phyloP scores from a whole-genome alignment of 2,888 invertebrate genomes.

The Drosophila mimica region DNA sequence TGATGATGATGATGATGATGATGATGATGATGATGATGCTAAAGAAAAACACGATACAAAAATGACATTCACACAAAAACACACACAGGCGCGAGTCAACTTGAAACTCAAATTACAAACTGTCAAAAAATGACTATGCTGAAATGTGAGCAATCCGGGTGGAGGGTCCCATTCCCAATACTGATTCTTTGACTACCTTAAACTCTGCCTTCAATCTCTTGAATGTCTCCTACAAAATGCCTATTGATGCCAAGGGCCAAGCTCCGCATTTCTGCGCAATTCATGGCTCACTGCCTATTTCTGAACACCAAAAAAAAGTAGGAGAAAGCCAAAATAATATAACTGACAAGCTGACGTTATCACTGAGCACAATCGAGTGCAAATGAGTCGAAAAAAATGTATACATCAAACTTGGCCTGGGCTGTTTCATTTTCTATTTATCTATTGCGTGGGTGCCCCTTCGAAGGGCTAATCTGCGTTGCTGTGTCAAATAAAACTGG shows the following conservation, averaged over 20 bases:
- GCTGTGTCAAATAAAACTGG: neutral
- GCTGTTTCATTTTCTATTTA: neutral
- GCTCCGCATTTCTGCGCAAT: slow-evolving; percentile 34
- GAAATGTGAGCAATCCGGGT: slow-evolving; percentile 30
- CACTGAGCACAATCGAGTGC: slow-evolving; percentile 53
- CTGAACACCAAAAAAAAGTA: neutral
- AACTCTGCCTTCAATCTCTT: slow-evolving; percentile 21
- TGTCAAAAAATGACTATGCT: slow-evolving; percentile 58
- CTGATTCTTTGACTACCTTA: slow-evolving; percentile 15
- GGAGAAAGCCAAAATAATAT: slow-evolving; percentile 14
- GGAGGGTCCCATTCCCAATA: slow-evolving; percentile 23
- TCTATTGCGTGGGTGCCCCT: neutral
- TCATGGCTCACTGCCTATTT: slow-evolving; percentile 50
- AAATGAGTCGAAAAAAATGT: slow-evolving; percentile 49
- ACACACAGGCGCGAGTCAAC: slow-evolving; percentile 19
- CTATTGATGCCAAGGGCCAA: slow-evolving; percentile 54
- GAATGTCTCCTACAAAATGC: slow-evolving; percentile 36
- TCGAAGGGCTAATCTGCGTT: slow-evolving; percentile 1
- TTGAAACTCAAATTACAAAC: slow-evolving; percentile 57
- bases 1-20: slow-evolving; percentile 16
- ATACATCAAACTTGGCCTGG: neutral
- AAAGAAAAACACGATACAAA: slow-evolving; percentile 30
- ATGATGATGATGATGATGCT: slow-evolving; percentile 24
- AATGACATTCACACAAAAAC: slow-evolving; percentile 4
- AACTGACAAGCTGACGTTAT: slow-evolving; percentile 49